Evolutionary conservation across 2,888 invertebrate species (phyloP).

Genomic region (Cordilura impudica): DNA sequence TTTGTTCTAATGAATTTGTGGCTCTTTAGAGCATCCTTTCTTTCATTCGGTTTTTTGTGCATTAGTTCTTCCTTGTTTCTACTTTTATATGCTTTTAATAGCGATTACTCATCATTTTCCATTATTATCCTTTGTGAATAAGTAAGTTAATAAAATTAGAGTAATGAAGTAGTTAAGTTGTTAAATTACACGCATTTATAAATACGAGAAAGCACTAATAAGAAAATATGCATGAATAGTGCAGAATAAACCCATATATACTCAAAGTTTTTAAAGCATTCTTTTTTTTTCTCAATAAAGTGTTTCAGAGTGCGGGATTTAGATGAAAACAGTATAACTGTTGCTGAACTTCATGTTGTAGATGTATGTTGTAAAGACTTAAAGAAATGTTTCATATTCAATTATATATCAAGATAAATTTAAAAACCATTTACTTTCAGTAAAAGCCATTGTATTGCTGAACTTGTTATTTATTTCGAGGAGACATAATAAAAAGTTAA

Average conservation of each 20-base stretch:
- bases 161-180: conserved; percentile 43
- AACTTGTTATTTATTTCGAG: too few species aligned
- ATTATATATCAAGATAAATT: too few species aligned
- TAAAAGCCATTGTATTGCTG: too few species aligned
- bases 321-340: too few species aligned
- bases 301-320: neutral
- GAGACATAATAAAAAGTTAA: too few species aligned
- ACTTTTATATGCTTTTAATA: conserved; percentile 13
- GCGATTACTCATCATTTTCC: conserved; percentile 45
- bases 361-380: neutral
- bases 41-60: neutral
- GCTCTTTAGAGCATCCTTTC: conserved; percentile 25
- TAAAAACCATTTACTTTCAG: too few species aligned
- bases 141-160: conserved; percentile 44
- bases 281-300: neutral
- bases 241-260: too few species aligned
- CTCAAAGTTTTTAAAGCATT: neutral
- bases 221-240: neutral
- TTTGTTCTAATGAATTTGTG: conserved; percentile 46
- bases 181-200: conserved; percentile 31
- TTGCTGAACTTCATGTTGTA: neutral
- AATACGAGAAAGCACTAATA: neutral
- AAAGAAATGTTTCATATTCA: too few species aligned
- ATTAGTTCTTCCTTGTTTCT: neutral
- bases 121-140: conserved; percentile 21